Percentiles rank a stretch among this genome's conserved stretches.
phyloP scores from a whole-genome alignment of 2,888 invertebrate genomes.

The Sinelater perroti region DNA sequence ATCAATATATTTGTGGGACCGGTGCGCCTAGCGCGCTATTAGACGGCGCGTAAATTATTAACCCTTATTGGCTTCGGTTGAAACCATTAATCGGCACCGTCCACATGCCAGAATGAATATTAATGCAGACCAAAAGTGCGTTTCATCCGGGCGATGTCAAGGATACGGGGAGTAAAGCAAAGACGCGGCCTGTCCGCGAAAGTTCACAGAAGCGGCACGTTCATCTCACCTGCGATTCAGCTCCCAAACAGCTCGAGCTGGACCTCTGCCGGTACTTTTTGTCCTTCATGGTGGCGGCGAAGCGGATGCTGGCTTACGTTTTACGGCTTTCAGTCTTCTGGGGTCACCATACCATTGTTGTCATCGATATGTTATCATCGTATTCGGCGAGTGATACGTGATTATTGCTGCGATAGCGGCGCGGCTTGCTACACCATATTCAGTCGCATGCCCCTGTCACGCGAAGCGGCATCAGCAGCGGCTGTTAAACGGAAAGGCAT shows the following conservation, averaged over 20 bases:
- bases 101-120: conserved; percentile 26
- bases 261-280: conserved; percentile 46
- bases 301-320: too few relatives aligned
- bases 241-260: conserved; percentile 55
- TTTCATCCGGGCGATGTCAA: conserved; percentile 23
- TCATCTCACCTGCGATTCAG: conserved; percentile 54
- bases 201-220: background rate
- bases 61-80: conserved; percentile 27
- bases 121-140: conserved; percentile 25
- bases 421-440: conserved; percentile 2
- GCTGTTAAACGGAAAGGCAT: too few relatives aligned
- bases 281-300: conserved; percentile 26
- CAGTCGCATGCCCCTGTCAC: background rate
- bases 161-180: conserved; percentile 21
- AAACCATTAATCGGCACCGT: conserved; percentile 29
- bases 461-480: too few relatives aligned
- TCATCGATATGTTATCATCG: conserved; percentile 19
- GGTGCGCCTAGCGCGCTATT: conserved; percentile 17
- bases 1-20: conserved; percentile 19
- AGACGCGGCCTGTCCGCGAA: background rate
- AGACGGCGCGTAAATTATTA: conserved; percentile 28
- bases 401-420: conserved; percentile 14
- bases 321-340: conserved; percentile 3
- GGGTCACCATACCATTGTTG: conserved; percentile 9
- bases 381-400: conserved; percentile 12